Conservation (phyloP, 2,797 vertebrate genomes). For the Syndactyla subalaris region DNA sequence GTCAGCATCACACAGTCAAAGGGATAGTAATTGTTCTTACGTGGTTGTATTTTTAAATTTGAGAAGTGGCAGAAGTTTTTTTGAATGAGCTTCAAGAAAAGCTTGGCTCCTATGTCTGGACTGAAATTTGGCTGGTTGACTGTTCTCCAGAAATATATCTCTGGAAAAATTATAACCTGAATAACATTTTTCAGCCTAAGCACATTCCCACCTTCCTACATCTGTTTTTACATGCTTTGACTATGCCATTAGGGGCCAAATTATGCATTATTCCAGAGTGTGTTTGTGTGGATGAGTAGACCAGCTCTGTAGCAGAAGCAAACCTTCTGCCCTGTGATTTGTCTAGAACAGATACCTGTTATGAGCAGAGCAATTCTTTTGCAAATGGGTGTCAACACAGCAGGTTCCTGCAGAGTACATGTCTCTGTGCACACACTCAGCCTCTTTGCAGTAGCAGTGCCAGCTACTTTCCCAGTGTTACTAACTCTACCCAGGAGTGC, state of each 20-base stretch:
- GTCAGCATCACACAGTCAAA: neutral
- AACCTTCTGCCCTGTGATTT: neutral
- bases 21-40: neutral
- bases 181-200: conserved; percentile 32
- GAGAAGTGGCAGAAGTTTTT: conserved; percentile 6
- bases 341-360: neutral
- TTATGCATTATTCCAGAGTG: neutral
- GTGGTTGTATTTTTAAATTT: neutral
- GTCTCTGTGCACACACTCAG: neutral
- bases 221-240: conserved; percentile 41
- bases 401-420: neutral
- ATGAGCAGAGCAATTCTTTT: neutral
- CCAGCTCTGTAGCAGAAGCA: neutral
- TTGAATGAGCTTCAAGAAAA: conserved; percentile 30
- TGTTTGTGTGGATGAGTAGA: neutral
- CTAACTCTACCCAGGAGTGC: neutral
- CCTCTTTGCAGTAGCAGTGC: neutral
- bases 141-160: conserved; percentile 17
- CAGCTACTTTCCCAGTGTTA: neutral
- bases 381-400: neutral
- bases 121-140: neutral
- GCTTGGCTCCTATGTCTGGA: neutral
- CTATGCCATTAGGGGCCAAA: neutral
- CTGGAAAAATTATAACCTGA: conserved; percentile 51
- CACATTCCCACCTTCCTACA: conserved; percentile 55